Conservation (phyloP, 2,888 invertebrate species). For the Emmelina monodactyla region DNA sequence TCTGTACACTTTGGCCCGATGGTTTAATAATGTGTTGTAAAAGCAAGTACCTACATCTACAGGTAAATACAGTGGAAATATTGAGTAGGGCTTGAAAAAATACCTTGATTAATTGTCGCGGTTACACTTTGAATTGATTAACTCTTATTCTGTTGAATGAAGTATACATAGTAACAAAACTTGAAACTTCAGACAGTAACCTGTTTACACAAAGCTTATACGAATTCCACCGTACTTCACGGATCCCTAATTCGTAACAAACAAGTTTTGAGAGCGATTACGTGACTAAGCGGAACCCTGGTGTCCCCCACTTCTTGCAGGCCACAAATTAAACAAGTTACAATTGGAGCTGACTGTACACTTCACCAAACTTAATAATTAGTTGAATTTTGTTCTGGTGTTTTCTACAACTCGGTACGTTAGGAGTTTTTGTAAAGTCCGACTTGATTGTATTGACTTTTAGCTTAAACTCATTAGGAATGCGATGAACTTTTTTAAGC, state of each 20-base stretch:
- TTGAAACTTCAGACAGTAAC: no score
- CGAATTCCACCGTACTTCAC: constrained; percentile 8
- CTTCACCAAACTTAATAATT: constrained; percentile 43
- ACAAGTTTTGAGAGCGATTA: constrained; percentile 45
- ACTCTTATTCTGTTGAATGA: no score
- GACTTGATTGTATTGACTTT: neutral
- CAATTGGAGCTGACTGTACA: constrained; percentile 11
- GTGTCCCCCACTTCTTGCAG: constrained; percentile 28
- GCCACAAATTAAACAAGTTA: constrained; percentile 61
- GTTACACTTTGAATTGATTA: no score
- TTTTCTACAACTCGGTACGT: constrained; percentile 19
- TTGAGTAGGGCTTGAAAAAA: no score
- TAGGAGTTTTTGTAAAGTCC: constrained; percentile 5
- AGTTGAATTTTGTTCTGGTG: constrained; percentile 33
- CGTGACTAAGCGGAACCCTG: constrained; percentile 55
- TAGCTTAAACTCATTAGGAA: no score
- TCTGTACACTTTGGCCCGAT: no score
- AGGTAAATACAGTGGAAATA: no score
- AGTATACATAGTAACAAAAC: no score
- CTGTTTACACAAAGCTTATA: neutral
- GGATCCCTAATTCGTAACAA: constrained; percentile 11
- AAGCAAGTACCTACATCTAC: no score
- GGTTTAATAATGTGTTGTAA: no score
- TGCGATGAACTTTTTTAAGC: no score
- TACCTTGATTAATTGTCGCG: no score